Base-by-base conservation (phyloP, 1,140 invertebrate species). In the Pristionchus pacificus region DNA sequence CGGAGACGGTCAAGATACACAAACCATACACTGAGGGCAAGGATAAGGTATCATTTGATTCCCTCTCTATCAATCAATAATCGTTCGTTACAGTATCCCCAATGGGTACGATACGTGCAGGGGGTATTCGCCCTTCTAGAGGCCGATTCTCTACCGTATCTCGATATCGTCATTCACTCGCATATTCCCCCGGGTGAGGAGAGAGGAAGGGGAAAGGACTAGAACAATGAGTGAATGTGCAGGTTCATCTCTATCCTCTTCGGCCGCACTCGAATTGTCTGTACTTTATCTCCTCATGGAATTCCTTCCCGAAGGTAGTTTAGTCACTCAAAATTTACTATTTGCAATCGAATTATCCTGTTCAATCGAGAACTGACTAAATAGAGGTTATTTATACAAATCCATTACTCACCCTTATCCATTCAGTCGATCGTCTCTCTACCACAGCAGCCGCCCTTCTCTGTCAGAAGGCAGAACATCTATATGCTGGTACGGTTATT, bases 391-490 rank as follows among this genome's bases (percentile, higher is more conserved):
- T n/a, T n/a, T n/a, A n/a, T n/a, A n/a, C n/a, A n/a, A n/a, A n/a
- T n/a, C n/a, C n/a, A n/a, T n/a, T n/a, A n/a, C n/a, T n/a, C n/a
- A n/a, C n/a, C n/a, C n/a, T n/a, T 25, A n/a, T 27, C 19, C 25
- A 29, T 68, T 64, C 57, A 68, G 65, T 14, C 38, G 57, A 60
- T 13, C n/a, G 27, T 15, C 19, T 31, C 19, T 14, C 58, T 15
- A 6, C 13, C 13, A 27, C 30, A 24, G 67, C 65, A 3, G 25
- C 60, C 27, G 57, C 67, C 1, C 67, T 69, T 6, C 19, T 49
- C 14, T 69, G 67, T 32, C 67, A 62, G 59, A 65, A 69, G 60
- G 67, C 67, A 25, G 67, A 69, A 28, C 67, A 69, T 30, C 6
- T 29, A n/a, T 69, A 27, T 65, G 67, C 67, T 10, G 38, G 38